Base-by-base conservation (phyloP, 2,113 vertebrate species). In the Mobula birostris region DNA sequence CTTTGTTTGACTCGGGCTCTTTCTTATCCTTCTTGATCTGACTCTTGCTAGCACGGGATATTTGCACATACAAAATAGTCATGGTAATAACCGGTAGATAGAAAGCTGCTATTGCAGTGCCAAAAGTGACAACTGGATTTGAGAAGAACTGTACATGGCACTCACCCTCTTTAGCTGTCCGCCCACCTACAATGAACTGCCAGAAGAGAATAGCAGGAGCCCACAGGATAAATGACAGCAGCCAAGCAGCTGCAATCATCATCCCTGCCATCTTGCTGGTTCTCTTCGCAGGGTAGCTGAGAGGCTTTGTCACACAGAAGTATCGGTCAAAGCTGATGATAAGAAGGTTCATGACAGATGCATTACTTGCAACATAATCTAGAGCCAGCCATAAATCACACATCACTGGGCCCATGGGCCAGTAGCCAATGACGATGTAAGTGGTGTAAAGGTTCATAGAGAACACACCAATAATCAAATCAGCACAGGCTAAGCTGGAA, bases 281-380 rank as follows among this genome's bases (percentile, higher is more conserved):
- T 95, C 99, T 94, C 97, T 98, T 99, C 94, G 99, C 98, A 0
- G 99, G 99, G 32, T 99, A 99, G 3, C 98, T 98, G 95, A 99
- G 98, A 5, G 99, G 99, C 95, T 99, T 99, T 70, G 99, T 99
- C 95, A 99, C 99, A 94, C 99, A 99, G 96, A 99, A 99, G 94
- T 98, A 99, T 94, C 99, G 97, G 96, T 99, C 99, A 95, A 99
- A 99, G 96, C 99, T 99, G 96, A 99, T 99, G 78, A 99, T 99
- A 94, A 99, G 98, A 61, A 99, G 97, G 95, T 99, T 99, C 99
- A 99, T 99, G 92, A 99, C 99, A 0, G 99, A 99, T 1, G 99
- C 99, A 0, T 99, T 99, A 97, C 99, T 99, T 96, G 98, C 99
- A 92, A 99, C 98, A 0, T 99, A 99, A 96, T 99, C 99, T 95